Conservation (phyloP, 2,113 vertebrate genomes). For the Toxotes chatareus region DNA sequence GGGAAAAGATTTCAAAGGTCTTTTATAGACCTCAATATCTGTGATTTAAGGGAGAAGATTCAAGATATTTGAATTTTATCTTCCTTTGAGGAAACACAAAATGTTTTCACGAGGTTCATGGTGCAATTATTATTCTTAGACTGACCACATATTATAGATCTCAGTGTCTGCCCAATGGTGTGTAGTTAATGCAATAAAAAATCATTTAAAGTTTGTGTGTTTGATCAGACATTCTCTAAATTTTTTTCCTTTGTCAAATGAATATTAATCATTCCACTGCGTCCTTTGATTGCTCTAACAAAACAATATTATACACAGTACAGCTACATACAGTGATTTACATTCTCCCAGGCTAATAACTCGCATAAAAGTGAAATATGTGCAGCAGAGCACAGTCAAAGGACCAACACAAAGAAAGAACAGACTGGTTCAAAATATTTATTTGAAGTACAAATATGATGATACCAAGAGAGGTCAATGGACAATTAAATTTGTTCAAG, state of each 20-base stretch:
- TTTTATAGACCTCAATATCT: neutral
- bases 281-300: conserved; percentile 4
- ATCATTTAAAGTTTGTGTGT: conserved; percentile 15
- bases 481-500: conserved; percentile 59
- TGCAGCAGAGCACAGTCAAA: conserved; percentile 25
- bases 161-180: neutral
- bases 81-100: neutral
- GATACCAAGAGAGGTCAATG: conserved; percentile 63
- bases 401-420: conserved; percentile 26
- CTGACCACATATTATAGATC: neutral
- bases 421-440: conserved; percentile 68
- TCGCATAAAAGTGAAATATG: conserved; percentile 38
- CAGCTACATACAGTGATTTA: conserved; percentile 21
- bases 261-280: conserved; percentile 21
- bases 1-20: neutral
- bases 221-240: conserved; percentile 1
- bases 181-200: conserved; percentile 6
- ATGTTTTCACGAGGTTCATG: neutral
- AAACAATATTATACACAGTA: conserved; percentile 3
- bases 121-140: neutral
- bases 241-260: conserved; percentile 20
- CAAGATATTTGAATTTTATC: neutral
- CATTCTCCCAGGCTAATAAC: conserved; percentile 23
- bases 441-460: conserved; percentile 81
- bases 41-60: neutral